Base-by-base conservation (phyloP, 1,140 invertebrate species). In the Bursaphelenchus mucronatus region DNA sequence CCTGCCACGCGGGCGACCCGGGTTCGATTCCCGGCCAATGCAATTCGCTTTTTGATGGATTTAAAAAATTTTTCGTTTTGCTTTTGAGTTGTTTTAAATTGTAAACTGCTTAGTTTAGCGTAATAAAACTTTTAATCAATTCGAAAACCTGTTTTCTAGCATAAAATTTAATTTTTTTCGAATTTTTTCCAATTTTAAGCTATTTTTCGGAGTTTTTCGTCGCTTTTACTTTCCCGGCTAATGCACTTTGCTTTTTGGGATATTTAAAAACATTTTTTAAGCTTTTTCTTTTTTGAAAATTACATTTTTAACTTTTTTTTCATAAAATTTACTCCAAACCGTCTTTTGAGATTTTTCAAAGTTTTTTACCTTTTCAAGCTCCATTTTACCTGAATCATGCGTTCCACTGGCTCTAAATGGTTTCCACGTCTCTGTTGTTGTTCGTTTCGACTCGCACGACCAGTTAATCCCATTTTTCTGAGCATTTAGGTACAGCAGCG, bases 1-100 rank as follows among this genome's bases (percentile, higher is more conserved):
- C 88, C 88, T 90, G 88, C 88, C 88, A 89, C 88, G 88, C 88
- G 88, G 88, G 88, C 87, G 88, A 86, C 87, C 88, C 88, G 88
- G 88, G 88, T 90, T 90, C 88, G 88, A 88, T 88, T 89, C 87
- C 87, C 87, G 87, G 87, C 86, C 57, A 45, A 61, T 61, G 57
- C 57, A 61, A 61, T 6, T 30, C 30, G 47, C 19, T 49, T n/a
- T n/a, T n/a, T 19, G 13, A n/a, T n/a, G 19, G 19, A 49, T 49
- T 49, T 6, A 49, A 49, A 19, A 49, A 6, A 49, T n/a, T n/a
- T 49, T 49, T 49, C 1, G 47, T 1, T 49, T n/a, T 49, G 45
- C 13, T 49, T 49, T n/a, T n/a, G 1, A 49, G 6, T 49, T 6
- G 1, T 1, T 3, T 3, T 49, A n/a, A 2, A 49, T 49, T n/a